Evolutionary conservation across 30 jellyfish, hydroid and myxozoan genomes (phyloP), one percentile per base, ranked within the genome.

Genomic region (Calvadosia cruxmelitensis): DNA sequence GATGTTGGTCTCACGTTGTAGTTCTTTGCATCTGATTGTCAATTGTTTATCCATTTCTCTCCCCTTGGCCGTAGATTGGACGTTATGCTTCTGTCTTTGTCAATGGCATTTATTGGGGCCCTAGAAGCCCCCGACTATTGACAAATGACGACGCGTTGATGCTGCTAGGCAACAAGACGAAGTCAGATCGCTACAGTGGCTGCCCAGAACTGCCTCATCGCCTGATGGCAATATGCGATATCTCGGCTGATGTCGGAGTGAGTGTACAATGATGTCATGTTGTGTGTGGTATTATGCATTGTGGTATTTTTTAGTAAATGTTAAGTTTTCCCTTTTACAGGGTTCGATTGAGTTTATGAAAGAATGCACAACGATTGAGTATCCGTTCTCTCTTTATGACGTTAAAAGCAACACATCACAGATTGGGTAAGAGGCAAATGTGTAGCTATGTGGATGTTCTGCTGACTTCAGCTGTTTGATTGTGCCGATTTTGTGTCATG

Each of bases 61-160:
- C n/a, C n/a, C n/a, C n/a, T 67, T 33, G 48, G 30, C 70, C 66
- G 25, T 50, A 88, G 97, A 88, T 88, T 34, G 97, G 94, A 50
- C 84, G 93, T 3, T 81, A 80, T 61, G 95, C 97, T 7, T 75
- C 93, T 34, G 95, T 80, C 31, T 72, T 88, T 13, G 65, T 88
- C 78, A 88, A 88, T 52, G 97, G 97, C n/a, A 92, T 88, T 42
- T 88, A 88, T 70, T 88, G 94, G 94, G 94, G 84, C 10, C 97
- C 97, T 28, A 77, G 67, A 64, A 88, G 77, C 63, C 97, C 97
- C 30, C 93, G 97, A 3, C 73, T 88, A 49, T 77, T 88, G 34
- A 80, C 95, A 2, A 35, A 76, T 26, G 97, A 93, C 48, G 97
- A 88, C 73, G 93, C 82, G 0, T 65, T 68, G 75, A 57, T 81